Evolutionary conservation across 2,888 invertebrate genomes (phyloP).

Genomic region (Eurois occulta): DNA sequence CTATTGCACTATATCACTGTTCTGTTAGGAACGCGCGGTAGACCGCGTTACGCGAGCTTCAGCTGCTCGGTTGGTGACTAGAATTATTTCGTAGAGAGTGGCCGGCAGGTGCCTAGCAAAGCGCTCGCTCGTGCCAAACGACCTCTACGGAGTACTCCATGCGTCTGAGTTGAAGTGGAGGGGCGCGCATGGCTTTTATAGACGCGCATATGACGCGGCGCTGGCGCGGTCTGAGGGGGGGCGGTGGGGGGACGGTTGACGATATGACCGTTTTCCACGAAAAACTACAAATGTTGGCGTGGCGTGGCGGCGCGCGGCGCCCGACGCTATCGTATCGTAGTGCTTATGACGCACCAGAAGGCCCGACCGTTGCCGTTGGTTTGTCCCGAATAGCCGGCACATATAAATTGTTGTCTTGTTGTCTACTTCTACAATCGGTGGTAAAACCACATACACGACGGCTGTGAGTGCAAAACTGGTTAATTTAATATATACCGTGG

Average conservation of each 20-base stretch:
- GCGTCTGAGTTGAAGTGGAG: constrained; percentile 90
- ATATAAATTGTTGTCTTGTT: constrained; percentile 63
- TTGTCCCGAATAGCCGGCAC: constrained; percentile 75
- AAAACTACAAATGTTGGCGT: constrained; percentile 84
- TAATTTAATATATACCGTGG: constrained; percentile 33
- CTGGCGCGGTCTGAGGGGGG: constrained; percentile 72
- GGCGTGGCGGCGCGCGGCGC: constrained; percentile 76
- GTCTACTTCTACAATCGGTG: constrained; percentile 57
- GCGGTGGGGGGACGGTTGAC: constrained; percentile 73
- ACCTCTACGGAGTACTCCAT: constrained; percentile 91
- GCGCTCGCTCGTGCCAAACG: constrained; percentile 91
- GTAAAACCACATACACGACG: constrained; percentile 68
- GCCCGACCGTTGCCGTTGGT: constrained; percentile 83
- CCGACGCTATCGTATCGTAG: constrained; percentile 80
- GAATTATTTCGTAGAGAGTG: constrained; percentile 88
- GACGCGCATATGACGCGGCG: constrained; percentile 84
- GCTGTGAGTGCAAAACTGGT: constrained; percentile 77
- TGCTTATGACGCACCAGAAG: constrained; percentile 82
- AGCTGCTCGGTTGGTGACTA: constrained; percentile 90
- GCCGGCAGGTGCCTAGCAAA: constrained; percentile 91
- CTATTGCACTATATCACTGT: constrained; percentile 91
- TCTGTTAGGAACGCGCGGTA: constrained; percentile 89
- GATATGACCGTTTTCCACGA: constrained; percentile 89
- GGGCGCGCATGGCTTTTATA: constrained; percentile 88
- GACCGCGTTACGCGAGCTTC: constrained; percentile 88